A percentile compares a stretch with the other conserved stretches of the same genome.
Evolutionary conservation across 2,797 vertebrate genomes (phyloP).

Genomic region (Scyliorhinus canicula): DNA sequence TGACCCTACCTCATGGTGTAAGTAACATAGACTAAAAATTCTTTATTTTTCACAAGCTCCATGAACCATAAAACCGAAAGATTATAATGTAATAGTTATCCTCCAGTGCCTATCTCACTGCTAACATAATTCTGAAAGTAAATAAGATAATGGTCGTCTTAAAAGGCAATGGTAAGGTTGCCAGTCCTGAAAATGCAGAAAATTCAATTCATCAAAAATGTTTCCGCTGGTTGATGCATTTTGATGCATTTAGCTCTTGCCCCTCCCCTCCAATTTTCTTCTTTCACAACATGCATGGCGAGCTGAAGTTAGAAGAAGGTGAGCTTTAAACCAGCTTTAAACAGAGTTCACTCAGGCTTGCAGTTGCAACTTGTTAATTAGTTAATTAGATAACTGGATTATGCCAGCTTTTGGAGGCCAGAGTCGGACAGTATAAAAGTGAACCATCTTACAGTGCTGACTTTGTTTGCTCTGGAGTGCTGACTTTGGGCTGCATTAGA

Average conservation of each 20-base stretch:
- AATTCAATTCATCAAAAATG: not conserved
- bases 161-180: not conserved
- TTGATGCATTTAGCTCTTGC: not conserved
- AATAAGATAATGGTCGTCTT: not conserved
- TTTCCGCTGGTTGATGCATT: not conserved
- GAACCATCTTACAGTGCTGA: too few species aligned
- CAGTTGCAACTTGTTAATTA: too few species aligned
- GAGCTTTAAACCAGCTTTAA: too few species aligned
- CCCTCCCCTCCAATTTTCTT: not conserved
- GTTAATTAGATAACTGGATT: too few species aligned
- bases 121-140: not conserved
- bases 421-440: too few species aligned
- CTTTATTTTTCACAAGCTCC: not conserved
- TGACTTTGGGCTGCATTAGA: too few species aligned
- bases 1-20: not conserved
- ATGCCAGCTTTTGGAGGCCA: too few species aligned
- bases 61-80: not conserved
- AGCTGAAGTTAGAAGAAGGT: not conserved
- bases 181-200: not conserved
- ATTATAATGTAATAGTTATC: not conserved
- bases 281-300: not conserved
- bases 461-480: too few species aligned
- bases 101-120: not conserved
- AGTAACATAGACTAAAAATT: not conserved
- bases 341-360: too few species aligned